Conservation (phyloP, 2,888 invertebrate genomes). For the Ochlodes sylvanus region DNA sequence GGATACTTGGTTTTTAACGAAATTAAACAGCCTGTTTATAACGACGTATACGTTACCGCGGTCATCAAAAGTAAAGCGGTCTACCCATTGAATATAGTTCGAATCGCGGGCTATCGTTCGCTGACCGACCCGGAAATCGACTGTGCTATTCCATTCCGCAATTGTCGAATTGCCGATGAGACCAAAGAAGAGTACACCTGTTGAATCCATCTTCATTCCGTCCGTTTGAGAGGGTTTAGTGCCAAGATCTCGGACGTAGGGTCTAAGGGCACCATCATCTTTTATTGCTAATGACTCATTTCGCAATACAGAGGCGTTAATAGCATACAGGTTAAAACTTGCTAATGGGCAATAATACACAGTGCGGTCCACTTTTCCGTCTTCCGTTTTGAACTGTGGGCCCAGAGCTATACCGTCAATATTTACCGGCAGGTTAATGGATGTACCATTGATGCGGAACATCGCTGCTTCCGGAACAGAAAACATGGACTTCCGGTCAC, state of each 20-base stretch:
- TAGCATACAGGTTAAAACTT: constrained; percentile 87
- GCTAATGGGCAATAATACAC: constrained; percentile 89
- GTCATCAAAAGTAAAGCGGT: constrained; percentile 88
- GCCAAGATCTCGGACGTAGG: constrained; percentile 85
- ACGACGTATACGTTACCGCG: constrained; percentile 87
- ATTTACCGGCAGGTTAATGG: constrained; percentile 84
- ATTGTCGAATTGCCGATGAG: constrained; percentile 88
- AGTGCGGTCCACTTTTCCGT: constrained; percentile 71
- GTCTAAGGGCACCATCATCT: constrained; percentile 65
- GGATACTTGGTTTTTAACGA: constrained; percentile 86
- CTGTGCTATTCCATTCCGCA: constrained; percentile 88
- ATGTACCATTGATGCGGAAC: constrained; percentile 86
- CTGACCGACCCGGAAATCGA: constrained; percentile 85
- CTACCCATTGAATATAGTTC: constrained; percentile 89
- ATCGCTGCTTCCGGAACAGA: constrained; percentile 84
- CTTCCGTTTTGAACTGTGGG: constrained; percentile 77
- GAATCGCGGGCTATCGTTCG: constrained; percentile 88
- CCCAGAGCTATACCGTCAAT: constrained; percentile 90
- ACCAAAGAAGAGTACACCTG: constrained; percentile 89
- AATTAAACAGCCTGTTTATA: constrained; percentile 88
- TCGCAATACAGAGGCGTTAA: constrained; percentile 86
- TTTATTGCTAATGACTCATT: constrained; percentile 75
- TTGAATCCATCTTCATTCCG: constrained; percentile 90
- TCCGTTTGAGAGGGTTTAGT: constrained; percentile 88
- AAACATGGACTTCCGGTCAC: constrained; percentile 87